Base-by-base conservation (phyloP, 2,888 invertebrate genomes). In the Tanytarsus gracilentus region DNA sequence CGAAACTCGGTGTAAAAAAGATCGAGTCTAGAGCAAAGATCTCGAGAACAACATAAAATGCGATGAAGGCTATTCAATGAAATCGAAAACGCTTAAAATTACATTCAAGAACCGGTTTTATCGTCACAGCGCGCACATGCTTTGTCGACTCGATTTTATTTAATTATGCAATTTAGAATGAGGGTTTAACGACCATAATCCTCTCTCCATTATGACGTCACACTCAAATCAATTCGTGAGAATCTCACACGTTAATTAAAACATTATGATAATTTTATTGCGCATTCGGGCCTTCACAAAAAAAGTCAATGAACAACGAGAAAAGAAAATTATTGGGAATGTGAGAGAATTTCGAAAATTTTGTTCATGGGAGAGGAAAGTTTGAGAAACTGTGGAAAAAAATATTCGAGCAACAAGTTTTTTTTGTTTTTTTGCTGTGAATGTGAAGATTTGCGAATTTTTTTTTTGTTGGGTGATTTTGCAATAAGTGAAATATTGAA, bases 181-280 rank as follows among this genome's bases (percentile, higher is more conserved):
- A 21, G 23, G 11, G 18, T 44, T 44, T 16, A 21, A 23, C 23
- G 44, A 23, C n/a, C n/a, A 44, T 18, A 18, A 23, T 44, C 11
- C 18, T 44, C 44, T 18, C 44, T 44, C 23, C 44, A 44, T 44
- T 44, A 44, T 44, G n/a, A n/a, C n/a, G n/a, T n/a, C n/a, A n/a
- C n/a, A n/a, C n/a, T n/a, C n/a, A n/a, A n/a, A n/a, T n/a, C n/a
- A n/a, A n/a, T n/a, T n/a, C n/a, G n/a, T n/a, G n/a, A n/a, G n/a
- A n/a, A n/a, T n/a, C n/a, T n/a, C n/a, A n/a, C n/a, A n/a, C n/a
- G n/a, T n/a, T n/a, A n/a, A n/a, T n/a, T n/a, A n/a, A n/a, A n/a
- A n/a, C n/a, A n/a, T n/a, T n/a, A n/a, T n/a, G n/a, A n/a, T n/a
- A n/a, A n/a, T n/a, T n/a, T n/a, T n/a, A n/a, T n/a, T n/a, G n/a